Evolutionary conservation across 2,797 vertebrate genomes (phyloP).

Genomic region (Gymnocypris eckloni): DNA sequence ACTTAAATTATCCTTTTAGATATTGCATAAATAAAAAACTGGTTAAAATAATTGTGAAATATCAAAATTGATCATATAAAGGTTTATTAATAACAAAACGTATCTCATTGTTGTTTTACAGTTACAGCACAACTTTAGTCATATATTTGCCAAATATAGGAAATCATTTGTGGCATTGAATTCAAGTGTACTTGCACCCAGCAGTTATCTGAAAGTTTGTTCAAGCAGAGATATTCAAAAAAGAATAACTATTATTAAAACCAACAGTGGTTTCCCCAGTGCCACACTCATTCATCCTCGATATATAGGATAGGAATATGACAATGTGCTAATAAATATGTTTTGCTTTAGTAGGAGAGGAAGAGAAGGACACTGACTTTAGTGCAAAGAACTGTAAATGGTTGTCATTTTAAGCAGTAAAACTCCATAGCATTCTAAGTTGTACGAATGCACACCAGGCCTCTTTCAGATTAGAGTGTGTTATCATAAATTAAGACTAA

Average conservation of each 20-base stretch:
- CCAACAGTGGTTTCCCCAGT: background rate
- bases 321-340: background rate
- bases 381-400: background rate
- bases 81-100: background rate
- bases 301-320: too few relatives aligned
- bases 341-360: background rate
- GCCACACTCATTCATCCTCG: background rate
- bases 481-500: conserved; percentile 40
- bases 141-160: background rate
- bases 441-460: background rate
- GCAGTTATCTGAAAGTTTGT: background rate
- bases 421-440: background rate
- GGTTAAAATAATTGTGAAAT: too few relatives aligned
- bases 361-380: background rate
- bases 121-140: background rate
- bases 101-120: background rate
- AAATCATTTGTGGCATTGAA: background rate
- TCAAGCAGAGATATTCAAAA: background rate
- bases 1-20: background rate
- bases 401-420: background rate
- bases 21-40: too few relatives aligned
- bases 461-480: conserved; percentile 13
- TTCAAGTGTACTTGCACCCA: background rate
- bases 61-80: background rate
- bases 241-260: background rate